Evolutionary conservation across 2,113 vertebrate species (phyloP), one percentile per base, ranked within the genome.

Genomic region (Paedocypris sp.): DNA sequence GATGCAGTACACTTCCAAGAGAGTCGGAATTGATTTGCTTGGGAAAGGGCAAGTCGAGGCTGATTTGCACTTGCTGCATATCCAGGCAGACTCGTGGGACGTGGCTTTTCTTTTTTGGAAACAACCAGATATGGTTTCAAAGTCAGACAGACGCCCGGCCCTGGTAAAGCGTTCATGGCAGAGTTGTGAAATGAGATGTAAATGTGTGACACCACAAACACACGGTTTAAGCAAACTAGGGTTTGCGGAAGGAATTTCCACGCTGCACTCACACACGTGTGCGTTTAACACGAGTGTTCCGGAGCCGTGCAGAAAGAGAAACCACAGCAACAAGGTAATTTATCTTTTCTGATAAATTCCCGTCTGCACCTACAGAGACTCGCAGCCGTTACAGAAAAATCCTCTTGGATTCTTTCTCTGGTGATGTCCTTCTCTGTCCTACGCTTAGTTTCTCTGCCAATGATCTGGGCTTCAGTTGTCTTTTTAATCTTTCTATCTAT

Each of bases 341-440:
- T 79, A 77, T 82, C 76, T 82, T 69, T 73, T 4, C 45, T 84
- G 81, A 83, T 81, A 67, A 79, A 84, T 85, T 77, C 72, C 62
- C 29, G 15, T 54, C 48, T 46, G 49, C 41, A 71, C 75, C 77
- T 72, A 75, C 41, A 25, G 77, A 76, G 77, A 85, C 73, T 26
- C 69, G 20, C 64, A 76, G 78, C 70, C 73, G 61, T 61, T 73
- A 64, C 62, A 61, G 74, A 74, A 74, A 80, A 77, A 80, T 78
- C 81, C 79, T 73, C 77, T 79, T n/a, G n/a, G 75, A 77, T 79
- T 79, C 79, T 78, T 82, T 77, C 61, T 45, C 61, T 45, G 16
- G 25, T 10, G 5, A 35, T 69, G 48, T 31, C 4, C 43, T n/a
- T 41, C 35, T 48, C 38, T 45, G 23, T 13, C 33, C 29, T 51